Base-by-base conservation (phyloP, 2,113 vertebrate species). In the Amazona vittata region DNA sequence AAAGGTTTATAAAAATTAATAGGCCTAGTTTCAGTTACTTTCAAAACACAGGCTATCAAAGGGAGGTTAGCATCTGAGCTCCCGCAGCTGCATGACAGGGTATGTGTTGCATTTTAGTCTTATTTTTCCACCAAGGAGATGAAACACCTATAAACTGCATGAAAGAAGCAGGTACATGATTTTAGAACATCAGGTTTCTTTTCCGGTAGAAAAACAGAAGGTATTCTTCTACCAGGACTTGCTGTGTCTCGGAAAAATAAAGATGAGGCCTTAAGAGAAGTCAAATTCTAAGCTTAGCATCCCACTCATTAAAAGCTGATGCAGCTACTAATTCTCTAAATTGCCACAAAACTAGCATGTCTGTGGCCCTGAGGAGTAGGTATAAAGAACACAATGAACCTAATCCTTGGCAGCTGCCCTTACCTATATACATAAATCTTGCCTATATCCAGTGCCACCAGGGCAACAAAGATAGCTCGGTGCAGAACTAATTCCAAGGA, bases 11-110 rank as follows among this genome's bases (percentile, higher is more conserved):
- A 62, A 89, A 89, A 92, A 31, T 39, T 3, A 86, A 44, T 35
- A 65, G n/a, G 22, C 14, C 41, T 67, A 78, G 46, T 49, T 81
- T 50, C 46, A 86, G 86, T 33, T 29, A 77, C 50, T 47, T 81
- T 93, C 77, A 65, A 93, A 93, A 70, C 91, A 41, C 18, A 84
- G 46, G 60, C 70, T 71, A 78, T 59, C n/a, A 70, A 75, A 84
- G 31, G 9, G 8, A 82, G 11, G 75, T 75, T 59, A 57, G 24
- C 5, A 1, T 49, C 25, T 17, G 39, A 65, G 24, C 62, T 60
- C 29, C 25, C 37, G 16, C 33, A 29, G 53, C 41, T 79, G 62
- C 57, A 46, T 15, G 55, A 49, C 8, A 26, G 14, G 18, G 13
- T 4, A 2, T 1, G 26, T 2, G 3, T 26, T 52, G 25, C 33